Evolutionary conservation across 2,113 vertebrate species (phyloP).

Genomic region (Tylochromis polylepis): DNA sequence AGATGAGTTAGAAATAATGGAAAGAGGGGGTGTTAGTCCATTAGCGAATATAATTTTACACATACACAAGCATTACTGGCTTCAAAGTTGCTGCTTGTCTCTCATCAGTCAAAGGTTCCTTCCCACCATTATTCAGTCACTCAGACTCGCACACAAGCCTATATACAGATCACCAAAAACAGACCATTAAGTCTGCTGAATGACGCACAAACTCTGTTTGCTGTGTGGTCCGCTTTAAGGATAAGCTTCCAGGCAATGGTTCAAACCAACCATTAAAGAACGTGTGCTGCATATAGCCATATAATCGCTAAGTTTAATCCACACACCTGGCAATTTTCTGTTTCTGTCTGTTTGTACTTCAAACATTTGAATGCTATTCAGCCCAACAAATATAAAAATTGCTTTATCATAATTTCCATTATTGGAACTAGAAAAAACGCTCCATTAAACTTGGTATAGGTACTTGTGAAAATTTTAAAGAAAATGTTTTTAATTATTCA

Average conservation of each 20-base stretch:
- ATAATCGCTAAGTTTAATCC: background rate
- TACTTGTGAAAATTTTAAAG: too few relatives aligned
- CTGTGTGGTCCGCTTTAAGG: background rate
- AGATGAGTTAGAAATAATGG: constrained; percentile 15
- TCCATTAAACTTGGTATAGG: too few relatives aligned
- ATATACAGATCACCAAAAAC: background rate
- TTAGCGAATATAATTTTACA: constrained; percentile 8
- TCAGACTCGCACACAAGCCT: background rate
- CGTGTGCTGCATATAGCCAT: background rate
- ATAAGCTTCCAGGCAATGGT: background rate
- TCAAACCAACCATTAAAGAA: background rate
- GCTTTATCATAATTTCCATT: background rate
- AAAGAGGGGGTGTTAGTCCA: background rate
- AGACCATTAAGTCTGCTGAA: background rate
- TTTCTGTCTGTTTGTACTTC: background rate
- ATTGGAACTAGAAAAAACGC: too few relatives aligned
- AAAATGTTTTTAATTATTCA: too few relatives aligned
- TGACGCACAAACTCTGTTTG: background rate
- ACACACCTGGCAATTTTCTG: background rate
- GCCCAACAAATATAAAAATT: background rate
- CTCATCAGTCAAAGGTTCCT: constrained; percentile 48
- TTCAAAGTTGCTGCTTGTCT: constrained; percentile 33
- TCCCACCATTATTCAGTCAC: constrained; percentile 34
- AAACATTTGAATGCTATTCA: background rate
- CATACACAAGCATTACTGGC: background rate